Percentiles rank a stretch among this genome's conserved stretches.
phyloP scores from a whole-genome alignment of 1,140 invertebrate genomes.

The Tetramorium simillimum region DNA sequence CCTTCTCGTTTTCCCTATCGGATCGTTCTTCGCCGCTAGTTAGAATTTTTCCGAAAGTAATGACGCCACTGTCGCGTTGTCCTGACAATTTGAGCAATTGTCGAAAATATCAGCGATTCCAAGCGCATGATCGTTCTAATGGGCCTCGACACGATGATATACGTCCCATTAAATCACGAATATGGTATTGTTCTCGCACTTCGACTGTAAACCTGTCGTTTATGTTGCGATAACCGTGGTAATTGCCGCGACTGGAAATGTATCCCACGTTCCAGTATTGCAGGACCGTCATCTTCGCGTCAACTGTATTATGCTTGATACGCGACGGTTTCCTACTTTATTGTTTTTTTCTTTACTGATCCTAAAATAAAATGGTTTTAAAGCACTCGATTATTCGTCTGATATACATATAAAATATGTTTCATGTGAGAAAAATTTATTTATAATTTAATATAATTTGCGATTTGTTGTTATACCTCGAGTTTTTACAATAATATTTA shows the following conservation, averaged over 20 bases:
- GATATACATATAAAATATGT: neutral
- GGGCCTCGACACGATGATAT: slow-evolving; percentile 27
- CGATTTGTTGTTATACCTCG: too few relatives aligned
- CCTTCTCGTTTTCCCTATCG: neutral
- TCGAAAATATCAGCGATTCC: slow-evolving; percentile 33
- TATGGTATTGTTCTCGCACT: slow-evolving; percentile 62
- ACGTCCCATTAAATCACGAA: slow-evolving; percentile 60
- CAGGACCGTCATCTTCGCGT: neutral
- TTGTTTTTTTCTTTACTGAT: neutral
- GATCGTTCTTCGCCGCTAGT: neutral
- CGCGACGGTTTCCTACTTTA: neutral
- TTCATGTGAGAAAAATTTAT: neutral
- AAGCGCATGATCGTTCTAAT: slow-evolving; percentile 44
- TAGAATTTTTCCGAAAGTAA: slow-evolving; percentile 4
- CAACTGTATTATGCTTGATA: neutral
- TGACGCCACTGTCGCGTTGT: neutral
- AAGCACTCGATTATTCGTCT: neutral
- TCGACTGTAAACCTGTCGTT: slow-evolving; percentile 50
- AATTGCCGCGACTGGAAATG: slow-evolving; percentile 41
- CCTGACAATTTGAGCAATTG: slow-evolving; percentile 33
- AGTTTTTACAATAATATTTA: neutral
- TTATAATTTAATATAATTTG: neutral
- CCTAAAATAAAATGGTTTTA: neutral
- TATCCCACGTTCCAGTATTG: neutral
- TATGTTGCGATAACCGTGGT: slow-evolving; percentile 46